Conservation (phyloP, 1,140 invertebrate genomes). For the Psix sp. region DNA sequence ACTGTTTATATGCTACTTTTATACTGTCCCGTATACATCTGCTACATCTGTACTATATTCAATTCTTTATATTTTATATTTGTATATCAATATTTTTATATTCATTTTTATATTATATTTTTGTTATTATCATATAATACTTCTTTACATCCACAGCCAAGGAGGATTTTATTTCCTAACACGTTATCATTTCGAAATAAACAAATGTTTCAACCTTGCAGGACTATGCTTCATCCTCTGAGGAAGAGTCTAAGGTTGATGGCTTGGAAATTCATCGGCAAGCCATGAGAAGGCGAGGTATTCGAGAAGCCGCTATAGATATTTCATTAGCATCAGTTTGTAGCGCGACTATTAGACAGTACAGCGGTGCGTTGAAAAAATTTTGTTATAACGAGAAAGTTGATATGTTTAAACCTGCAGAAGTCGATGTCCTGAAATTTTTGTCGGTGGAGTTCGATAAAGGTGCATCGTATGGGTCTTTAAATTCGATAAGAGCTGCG, state of each 20-base stretch:
- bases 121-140: too few species aligned
- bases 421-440: conserved; percentile 3
- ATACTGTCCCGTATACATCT: too few species aligned
- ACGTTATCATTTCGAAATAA: too few species aligned
- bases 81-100: too few species aligned
- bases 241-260: conserved; percentile 10
- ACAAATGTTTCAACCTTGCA: too few species aligned
- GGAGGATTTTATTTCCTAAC: too few species aligned
- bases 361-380: conserved; percentile 1
- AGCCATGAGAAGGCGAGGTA: conserved; percentile 1
- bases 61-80: too few species aligned
- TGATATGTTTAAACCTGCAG: not conserved
- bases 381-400: not conserved
- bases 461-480: not conserved
- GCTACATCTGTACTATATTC: too few species aligned
- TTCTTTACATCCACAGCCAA: too few species aligned
- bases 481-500: conserved; percentile 11
- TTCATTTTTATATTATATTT: too few species aligned
- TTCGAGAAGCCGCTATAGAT: conserved; percentile 2
- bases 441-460: conserved; percentile 4
- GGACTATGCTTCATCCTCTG: conserved; percentile 10
- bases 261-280: conserved; percentile 15
- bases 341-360: conserved; percentile 10
- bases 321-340: conserved; percentile 9
- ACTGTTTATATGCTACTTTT: too few species aligned